Evolutionary conservation across 2,888 invertebrate genomes (phyloP).

Genomic region (Nipponacmea schrenckii): DNA sequence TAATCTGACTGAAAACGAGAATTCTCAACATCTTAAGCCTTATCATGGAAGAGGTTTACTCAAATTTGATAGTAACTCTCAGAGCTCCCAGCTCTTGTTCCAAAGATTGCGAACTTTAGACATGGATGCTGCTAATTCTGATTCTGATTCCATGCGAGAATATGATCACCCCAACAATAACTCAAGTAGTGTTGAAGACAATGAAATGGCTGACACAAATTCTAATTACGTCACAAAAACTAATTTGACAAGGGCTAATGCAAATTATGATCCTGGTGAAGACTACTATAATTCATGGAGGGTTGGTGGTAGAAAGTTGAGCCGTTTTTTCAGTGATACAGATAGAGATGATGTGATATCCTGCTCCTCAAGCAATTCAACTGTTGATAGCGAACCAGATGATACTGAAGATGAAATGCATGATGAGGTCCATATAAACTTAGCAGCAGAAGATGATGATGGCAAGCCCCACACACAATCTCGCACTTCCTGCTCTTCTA

Average conservation of each 20-base stretch:
- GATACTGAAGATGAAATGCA: background rate
- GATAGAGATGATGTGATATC: background rate
- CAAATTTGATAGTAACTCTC: background rate
- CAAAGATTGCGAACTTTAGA: background rate
- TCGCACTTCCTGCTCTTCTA: too few species aligned
- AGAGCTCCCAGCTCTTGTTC: background rate
- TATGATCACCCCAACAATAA: background rate
- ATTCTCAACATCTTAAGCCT: background rate
- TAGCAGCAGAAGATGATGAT: background rate
- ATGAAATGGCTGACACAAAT: background rate
- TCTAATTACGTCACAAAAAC: background rate
- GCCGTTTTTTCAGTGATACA: constrained; percentile 4
- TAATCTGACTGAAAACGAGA: background rate
- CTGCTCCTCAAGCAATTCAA: background rate
- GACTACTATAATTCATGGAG: background rate
- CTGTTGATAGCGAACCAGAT: background rate
- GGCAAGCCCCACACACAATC: background rate
- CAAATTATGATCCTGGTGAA: background rate
- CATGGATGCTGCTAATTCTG: background rate
- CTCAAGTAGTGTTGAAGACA: background rate
- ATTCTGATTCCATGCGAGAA: background rate
- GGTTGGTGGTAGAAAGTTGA: background rate
- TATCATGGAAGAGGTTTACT: background rate
- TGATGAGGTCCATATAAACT: background rate
- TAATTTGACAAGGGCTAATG: background rate